phyloP scores from a whole-genome alignment of 2,113 vertebrate species.

The Microtus pennsylvanicus region DNA sequence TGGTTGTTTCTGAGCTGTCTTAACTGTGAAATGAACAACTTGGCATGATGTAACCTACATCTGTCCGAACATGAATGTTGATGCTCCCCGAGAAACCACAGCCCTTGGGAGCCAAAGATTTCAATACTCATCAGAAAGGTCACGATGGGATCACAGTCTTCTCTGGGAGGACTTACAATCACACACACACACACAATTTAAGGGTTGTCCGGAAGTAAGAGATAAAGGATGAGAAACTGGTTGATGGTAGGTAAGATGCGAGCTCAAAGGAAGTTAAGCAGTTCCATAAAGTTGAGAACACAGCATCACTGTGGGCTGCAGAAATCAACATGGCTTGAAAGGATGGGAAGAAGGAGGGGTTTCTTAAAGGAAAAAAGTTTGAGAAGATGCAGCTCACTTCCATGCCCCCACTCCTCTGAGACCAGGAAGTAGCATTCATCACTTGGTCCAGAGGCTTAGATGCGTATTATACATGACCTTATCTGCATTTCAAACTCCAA shows the following conservation, averaged over 20 bases:
- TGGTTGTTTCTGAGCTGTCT: conserved; percentile 19
- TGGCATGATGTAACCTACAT: neutral
- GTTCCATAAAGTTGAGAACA: neutral
- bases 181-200: neutral
- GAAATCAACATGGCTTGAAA: neutral
- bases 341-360: neutral
- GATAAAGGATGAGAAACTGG: neutral
- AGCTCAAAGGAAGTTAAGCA: neutral
- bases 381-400: neutral
- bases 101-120: neutral
- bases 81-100: neutral
- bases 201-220: conserved; percentile 6
- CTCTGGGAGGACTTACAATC: neutral
- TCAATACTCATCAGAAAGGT: neutral
- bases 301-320: neutral
- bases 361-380: neutral
- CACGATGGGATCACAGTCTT: no score
- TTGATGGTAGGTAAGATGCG: neutral
- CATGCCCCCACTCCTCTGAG: neutral
- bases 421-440: neutral
- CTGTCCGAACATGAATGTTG: neutral
- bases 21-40: neutral
- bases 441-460: neutral
- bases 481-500: neutral
- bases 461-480: neutral